Percentiles rank a stretch among this genome's conserved stretches.
phyloP scores from a whole-genome alignment of 2,113 vertebrate genomes.

The Cololabis saira region DNA sequence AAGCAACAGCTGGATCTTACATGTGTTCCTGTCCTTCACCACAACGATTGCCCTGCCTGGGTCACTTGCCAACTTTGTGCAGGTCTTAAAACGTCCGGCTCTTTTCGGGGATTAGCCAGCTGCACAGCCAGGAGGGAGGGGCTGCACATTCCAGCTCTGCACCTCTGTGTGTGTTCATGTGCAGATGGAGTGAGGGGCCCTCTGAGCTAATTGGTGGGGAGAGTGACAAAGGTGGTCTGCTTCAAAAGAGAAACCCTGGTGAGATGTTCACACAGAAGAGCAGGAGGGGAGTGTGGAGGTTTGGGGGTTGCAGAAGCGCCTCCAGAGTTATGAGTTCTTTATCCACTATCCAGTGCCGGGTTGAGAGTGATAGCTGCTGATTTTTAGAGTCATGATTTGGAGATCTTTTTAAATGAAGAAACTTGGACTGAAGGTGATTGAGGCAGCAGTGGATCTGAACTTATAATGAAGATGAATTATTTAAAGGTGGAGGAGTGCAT shows the following conservation, averaged over 20 bases:
- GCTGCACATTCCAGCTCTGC: slow-evolving; percentile 70
- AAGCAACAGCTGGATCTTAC: not conserved
- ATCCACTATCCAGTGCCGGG: slow-evolving; percentile 4
- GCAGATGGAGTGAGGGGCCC: slow-evolving; percentile 77
- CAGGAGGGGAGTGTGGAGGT: slow-evolving; percentile 61
- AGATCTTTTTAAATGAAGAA: slow-evolving; percentile 21
- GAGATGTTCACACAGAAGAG: slow-evolving; percentile 64
- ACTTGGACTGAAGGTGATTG: slow-evolving; percentile 16
- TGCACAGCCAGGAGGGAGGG: slow-evolving; percentile 65
- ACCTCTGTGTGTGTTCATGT: slow-evolving; percentile 69
- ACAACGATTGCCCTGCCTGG: not conserved
- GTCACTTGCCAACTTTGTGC: slow-evolving; percentile 38
- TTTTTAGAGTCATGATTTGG: slow-evolving; percentile 11
- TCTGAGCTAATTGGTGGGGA: slow-evolving; percentile 86
- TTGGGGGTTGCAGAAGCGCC: slow-evolving; percentile 33
- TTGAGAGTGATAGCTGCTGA: not conserved
- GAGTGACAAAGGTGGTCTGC: slow-evolving; percentile 86
- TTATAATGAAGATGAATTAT: slow-evolving; percentile 55
- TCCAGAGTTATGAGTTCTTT: slow-evolving; percentile 24
- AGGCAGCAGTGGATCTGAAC: slow-evolving; percentile 14
- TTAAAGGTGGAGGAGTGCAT: slow-evolving; percentile 54
- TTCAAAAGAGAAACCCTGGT: slow-evolving; percentile 82
- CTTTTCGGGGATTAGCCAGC: slow-evolving; percentile 73
- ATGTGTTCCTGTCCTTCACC: not conserved
- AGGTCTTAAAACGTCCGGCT: slow-evolving; percentile 44